Evolutionary conservation across 2,113 vertebrate genomes (phyloP).

Genomic region (Cinclus cinclus): DNA sequence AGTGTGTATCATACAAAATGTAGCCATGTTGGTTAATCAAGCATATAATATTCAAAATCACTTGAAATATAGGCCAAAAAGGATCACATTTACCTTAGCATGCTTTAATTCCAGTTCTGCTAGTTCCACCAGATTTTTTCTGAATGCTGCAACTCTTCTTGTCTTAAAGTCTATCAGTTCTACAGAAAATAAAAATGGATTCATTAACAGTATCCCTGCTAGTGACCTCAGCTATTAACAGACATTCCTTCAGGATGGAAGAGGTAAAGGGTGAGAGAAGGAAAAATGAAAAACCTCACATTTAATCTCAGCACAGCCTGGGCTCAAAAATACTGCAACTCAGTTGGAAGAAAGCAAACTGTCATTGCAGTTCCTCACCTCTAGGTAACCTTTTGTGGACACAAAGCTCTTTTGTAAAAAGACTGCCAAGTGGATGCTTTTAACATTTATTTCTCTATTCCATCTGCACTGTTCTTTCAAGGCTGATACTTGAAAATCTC

Average conservation of each 20-base stretch:
- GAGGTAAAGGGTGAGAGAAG: not conserved
- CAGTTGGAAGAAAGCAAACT: not conserved
- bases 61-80: not conserved
- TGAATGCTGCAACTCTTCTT: conserved; percentile 95
- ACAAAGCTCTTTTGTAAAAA: not conserved
- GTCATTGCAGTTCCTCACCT: not conserved
- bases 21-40: not conserved
- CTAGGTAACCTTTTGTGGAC: not conserved
- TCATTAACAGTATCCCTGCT: not conserved
- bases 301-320: not conserved
- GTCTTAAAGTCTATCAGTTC: conserved; percentile 98
- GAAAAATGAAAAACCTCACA: not conserved
- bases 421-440: not conserved
- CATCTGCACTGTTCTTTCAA: not conserved
- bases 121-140: conserved; percentile 98
- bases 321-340: not conserved
- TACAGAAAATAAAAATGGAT: conserved; percentile 55
- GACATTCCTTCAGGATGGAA: not conserved
- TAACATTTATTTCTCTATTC: not conserved
- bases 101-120: conserved; percentile 98
- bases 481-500: not conserved
- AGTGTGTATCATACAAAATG: not conserved
- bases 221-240: not conserved
- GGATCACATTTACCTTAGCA: conserved; percentile 84
- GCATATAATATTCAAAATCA: not conserved